phyloP scores from a whole-genome alignment of 2,888 invertebrate genomes.

The Uropetala carovei region DNA sequence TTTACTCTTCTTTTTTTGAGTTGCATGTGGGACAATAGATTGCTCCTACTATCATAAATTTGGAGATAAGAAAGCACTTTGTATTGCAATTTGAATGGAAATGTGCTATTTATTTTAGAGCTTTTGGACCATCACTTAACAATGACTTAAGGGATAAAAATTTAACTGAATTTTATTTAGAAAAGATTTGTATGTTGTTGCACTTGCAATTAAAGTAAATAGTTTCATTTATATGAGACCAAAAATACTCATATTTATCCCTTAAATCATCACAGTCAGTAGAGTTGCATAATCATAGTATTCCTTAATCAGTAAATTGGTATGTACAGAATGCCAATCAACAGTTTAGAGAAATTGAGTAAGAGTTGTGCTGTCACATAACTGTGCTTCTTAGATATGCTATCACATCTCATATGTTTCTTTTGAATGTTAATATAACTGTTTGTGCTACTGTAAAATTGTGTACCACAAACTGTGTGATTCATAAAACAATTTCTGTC shows the following conservation, averaged over 20 bases:
- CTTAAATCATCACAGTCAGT: conserved; percentile 19
- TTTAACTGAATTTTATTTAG: not conserved
- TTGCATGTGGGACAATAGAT: conserved; percentile 50
- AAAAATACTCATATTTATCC: not conserved
- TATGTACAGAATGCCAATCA: conserved; percentile 11
- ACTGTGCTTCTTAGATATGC: conserved; percentile 29
- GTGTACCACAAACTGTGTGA: not conserved
- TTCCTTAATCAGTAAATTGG: not conserved
- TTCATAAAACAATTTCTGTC: not conserved
- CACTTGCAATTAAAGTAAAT: not conserved
- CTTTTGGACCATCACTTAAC: conserved; percentile 34
- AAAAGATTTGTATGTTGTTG: too few relatives aligned
- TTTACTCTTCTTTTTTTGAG: conserved; percentile 26
- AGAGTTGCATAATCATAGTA: conserved; percentile 30
- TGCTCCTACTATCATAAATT: conserved; percentile 1
- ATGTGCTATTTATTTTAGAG: conserved; percentile 45
- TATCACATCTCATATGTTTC: conserved; percentile 27
- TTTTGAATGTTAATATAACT: not conserved
- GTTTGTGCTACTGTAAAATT: not conserved
- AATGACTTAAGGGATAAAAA: conserved; percentile 39
- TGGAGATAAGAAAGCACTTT: conserved; percentile 21
- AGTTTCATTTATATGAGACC: not conserved
- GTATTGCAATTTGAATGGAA: conserved; percentile 49
- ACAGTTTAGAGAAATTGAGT: not conserved
- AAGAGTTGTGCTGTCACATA: conserved; percentile 21